These are phyloP conservation scores for Cepphus grylle DNA, from an alignment of 2,113 vertebrate species.

Conservation along the genomic window DNA sequence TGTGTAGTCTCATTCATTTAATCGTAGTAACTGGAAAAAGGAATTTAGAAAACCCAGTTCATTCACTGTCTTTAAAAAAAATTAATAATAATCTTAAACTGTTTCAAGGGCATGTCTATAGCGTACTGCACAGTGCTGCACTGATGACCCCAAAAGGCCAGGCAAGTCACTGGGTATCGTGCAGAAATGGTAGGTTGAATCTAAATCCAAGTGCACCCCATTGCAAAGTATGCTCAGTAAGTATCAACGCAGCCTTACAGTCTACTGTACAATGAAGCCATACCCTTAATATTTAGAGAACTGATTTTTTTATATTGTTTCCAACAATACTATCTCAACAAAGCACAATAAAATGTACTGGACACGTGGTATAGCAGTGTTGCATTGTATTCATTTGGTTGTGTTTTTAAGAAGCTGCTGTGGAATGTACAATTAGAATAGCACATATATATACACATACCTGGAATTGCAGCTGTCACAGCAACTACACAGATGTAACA, in stretches of 20 bases:
- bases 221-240: neutral
- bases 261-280: neutral
- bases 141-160: neutral
- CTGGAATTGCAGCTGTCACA: neutral
- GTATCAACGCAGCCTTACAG: neutral
- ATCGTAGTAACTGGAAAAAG: neutral
- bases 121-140: neutral
- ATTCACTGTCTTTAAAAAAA: neutral
- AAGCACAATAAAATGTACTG: neutral
- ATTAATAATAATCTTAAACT: neutral
- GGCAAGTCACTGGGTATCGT: neutral
- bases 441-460: neutral
- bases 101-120: neutral
- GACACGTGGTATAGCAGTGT: neutral
- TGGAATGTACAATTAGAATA: neutral
- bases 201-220: neutral
- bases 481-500: neutral
- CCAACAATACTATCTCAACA: neutral
- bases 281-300: neutral
- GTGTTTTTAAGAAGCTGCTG: neutral
- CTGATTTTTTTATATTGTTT: neutral
- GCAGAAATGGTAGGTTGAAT: neutral
- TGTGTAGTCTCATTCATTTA: neutral
- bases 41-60: accelerated
- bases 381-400: neutral